Evolutionary conservation across 2,888 invertebrate species (phyloP).

Genomic region (Vanessa cardui): DNA sequence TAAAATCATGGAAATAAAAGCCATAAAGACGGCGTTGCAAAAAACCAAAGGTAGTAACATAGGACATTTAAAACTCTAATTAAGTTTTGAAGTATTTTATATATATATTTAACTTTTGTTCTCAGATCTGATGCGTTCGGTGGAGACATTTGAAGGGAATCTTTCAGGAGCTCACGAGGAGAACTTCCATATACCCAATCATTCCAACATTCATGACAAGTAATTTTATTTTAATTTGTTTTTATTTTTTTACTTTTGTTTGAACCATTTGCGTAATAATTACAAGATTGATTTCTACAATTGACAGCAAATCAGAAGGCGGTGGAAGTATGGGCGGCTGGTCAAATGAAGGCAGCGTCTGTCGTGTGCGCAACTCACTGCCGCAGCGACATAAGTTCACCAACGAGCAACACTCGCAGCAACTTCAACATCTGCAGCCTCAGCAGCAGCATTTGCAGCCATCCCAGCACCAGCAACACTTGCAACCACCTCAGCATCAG

Average conservation of each 20-base stretch:
- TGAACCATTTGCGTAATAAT: too few species aligned
- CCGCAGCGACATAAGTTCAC: slow-evolving; percentile 76
- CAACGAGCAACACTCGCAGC: slow-evolving; percentile 70
- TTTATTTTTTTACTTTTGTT: too few species aligned
- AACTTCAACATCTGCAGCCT: slow-evolving; percentile 55
- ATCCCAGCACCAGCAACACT: slow-evolving; percentile 42
- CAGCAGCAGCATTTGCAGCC: slow-evolving; percentile 46
- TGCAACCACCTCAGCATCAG: slow-evolving; percentile 43
- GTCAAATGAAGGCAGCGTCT: slow-evolving; percentile 76
- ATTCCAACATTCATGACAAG: slow-evolving; percentile 76
- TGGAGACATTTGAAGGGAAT: slow-evolving; percentile 72
- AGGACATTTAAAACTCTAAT: neutral
- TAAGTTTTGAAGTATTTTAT: slow-evolving; percentile 47
- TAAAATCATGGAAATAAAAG: slow-evolving; percentile 78
- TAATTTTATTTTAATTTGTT: slow-evolving; percentile 46
- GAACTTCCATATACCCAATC: slow-evolving; percentile 62
- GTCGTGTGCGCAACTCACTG: slow-evolving; percentile 72
- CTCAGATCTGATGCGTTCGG: slow-evolving; percentile 76
- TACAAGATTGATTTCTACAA: neutral
- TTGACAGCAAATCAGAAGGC: slow-evolving; percentile 71
- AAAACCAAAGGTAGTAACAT: slow-evolving; percentile 73
- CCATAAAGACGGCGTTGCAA: slow-evolving; percentile 75
- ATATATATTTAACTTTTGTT: slow-evolving; percentile 19
- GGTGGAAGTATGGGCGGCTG: slow-evolving; percentile 74
- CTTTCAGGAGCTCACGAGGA: slow-evolving; percentile 64